Evolutionary conservation across 2,113 vertebrate genomes (phyloP), one percentile per base, ranked within the genome.

Genomic region (Parus major): DNA sequence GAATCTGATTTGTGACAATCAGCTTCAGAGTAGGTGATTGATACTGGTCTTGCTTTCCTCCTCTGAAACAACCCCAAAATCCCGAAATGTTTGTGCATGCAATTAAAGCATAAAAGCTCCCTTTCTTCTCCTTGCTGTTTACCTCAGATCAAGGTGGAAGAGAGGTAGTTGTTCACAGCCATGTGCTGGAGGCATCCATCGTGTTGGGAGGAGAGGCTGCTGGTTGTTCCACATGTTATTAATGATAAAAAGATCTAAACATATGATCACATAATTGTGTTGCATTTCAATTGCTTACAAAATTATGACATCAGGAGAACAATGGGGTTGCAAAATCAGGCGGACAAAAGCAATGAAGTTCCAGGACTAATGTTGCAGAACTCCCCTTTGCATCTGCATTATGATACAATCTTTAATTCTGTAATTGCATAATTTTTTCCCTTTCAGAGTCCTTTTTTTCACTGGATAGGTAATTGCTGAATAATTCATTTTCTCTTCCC

Each of bases 371-470:
- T 5, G 14, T 61, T 80, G 65, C 69, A 22, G 81, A 68, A 79
- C 69, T 96, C 46, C 41, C 55, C 47, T 92, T 77, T 89, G 81
- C 90, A 72, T 93, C 88, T 93, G 93, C 71, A 81, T 92, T 82
- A 69, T 95, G 95, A 92, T 88, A 92, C 76, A 82, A 89, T 95
- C 89, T 96, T 95, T 95, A 95, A 91, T 90, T 92, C 68, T 66
- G 22, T 76, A 85, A 77, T 94, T 91, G 75, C 82, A 70, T 91
- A 42, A 70, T 90, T 95, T 96, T 95, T 88, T 79, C 46, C 66
- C 63, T 94, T 93, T 88, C 78, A 59, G 70, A 55, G 42, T 50
- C 68, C 33, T 20, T 81, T 59, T 39, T 94, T 95, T 83, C 85
- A 83, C 35, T 72, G 46, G 70, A 50, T 65, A 46, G 41, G 70